These are phyloP conservation scores for Tetraneura akinire DNA, from an alignment of 1,140 invertebrate species.

Conservation along the genomic window DNA sequence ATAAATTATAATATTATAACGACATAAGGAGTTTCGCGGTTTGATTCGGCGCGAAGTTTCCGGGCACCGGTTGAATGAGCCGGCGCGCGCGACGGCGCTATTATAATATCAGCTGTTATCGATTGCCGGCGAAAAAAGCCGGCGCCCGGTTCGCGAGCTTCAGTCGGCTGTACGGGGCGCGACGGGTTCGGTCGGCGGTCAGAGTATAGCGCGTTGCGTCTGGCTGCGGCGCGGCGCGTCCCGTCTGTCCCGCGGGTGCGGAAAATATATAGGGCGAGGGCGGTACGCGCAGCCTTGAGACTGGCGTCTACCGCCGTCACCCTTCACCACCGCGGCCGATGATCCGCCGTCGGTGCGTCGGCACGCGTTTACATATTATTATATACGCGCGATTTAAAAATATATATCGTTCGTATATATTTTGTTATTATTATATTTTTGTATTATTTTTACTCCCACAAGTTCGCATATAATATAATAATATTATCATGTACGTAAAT, in stretches of 20 bases:
- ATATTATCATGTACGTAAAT: too few relatives aligned
- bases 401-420: too few relatives aligned
- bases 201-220: not conserved
- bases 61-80: slow-evolving; percentile 48
- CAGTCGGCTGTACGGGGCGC: too few relatives aligned
- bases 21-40: too few relatives aligned
- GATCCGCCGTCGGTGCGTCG: not conserved
- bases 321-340: not conserved
- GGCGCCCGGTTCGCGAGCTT: not conserved
- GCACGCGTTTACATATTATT: not conserved
- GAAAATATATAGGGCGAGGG: slow-evolving; percentile 48
- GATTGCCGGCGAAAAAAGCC: slow-evolving; percentile 31
- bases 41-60: not conserved
- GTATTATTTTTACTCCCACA: too few relatives aligned
- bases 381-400: too few relatives aligned
- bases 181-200: not conserved
- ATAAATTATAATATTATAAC: too few relatives aligned
- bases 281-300: slow-evolving; percentile 45
- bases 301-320: slow-evolving; percentile 41
- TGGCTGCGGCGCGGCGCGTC: not conserved
- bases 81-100: not conserved
- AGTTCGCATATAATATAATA: too few relatives aligned
- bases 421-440: too few relatives aligned
- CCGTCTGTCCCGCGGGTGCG: slow-evolving; percentile 18
- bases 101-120: slow-evolving; percentile 47